Evolutionary conservation across 2,888 invertebrate species (phyloP), one percentile per base, ranked within the genome.

Genomic region (Orchesellides sinensis): DNA sequence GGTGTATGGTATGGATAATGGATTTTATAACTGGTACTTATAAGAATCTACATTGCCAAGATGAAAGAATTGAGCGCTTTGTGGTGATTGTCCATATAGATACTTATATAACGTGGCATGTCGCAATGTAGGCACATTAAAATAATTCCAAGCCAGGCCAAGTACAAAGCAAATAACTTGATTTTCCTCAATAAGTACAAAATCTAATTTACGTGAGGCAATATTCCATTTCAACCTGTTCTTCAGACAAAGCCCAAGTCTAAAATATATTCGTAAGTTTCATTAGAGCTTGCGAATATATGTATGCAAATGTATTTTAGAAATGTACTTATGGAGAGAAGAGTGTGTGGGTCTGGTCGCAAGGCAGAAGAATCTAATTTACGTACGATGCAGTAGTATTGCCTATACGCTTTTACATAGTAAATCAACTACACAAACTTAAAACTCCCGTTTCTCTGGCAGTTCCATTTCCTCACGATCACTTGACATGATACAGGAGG

Each of bases 401-500:
- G n/a, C n/a, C n/a, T n/a, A n/a, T n/a, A n/a, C n/a, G n/a, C n/a
- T n/a, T n/a, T n/a, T n/a, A n/a, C n/a, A n/a, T 35, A 35, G 8
- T 47, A 47, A 47, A 47, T 47, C 47, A 47, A 14, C 47, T 10
- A 47, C 12, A 47, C 47, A 47, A 47, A 47, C 47, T 47, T 35
- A 12, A 47, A 10, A 12, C 47, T 47, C 47, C 35, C 35, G 12
- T 47, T 47, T 47, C 47, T 14, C 47, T 47, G n/a, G 35, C 66
- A 66, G 45, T 25, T 66, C 45, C 6, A 47, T 47, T 66, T 27
- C 47, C 21, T 40, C 35, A 49, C 66, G 25, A 66, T 25, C 47
- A 66, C 49, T 66, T 66, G 66, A 68, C 52, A 52, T 29, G 68
- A 29, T 68, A 68, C 68, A 19, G 19, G 68, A 52, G 52, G 63